phyloP scores from a whole-genome alignment of 2,113 vertebrate species.

The Calidris pugnax region DNA sequence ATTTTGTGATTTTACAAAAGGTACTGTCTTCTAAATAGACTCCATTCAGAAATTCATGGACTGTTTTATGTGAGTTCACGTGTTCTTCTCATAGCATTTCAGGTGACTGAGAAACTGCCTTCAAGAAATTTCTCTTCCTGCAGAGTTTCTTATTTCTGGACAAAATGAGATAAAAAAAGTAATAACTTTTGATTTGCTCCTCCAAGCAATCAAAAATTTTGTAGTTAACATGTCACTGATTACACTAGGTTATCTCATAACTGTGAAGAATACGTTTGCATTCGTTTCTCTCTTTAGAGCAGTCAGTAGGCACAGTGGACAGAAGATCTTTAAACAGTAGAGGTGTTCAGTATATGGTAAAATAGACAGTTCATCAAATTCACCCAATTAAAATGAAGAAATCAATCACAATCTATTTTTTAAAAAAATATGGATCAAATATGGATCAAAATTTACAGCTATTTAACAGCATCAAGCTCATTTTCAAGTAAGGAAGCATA shows the following conservation, averaged over 20 bases:
- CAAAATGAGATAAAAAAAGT: neutral
- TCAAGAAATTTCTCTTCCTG: neutral
- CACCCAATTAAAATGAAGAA: neutral
- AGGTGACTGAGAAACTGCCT: neutral
- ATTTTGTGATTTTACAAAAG: neutral
- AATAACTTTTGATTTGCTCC: neutral
- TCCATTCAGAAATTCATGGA: neutral
- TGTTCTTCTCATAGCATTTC: neutral
- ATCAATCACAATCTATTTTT: neutral
- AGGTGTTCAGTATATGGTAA: neutral
- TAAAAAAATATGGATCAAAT: neutral
- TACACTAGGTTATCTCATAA: neutral
- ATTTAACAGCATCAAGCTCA: neutral
- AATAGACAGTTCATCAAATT: neutral
- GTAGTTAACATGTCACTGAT: neutral
- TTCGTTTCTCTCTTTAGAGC: neutral
- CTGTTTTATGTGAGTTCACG: neutral
- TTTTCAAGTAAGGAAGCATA: neutral
- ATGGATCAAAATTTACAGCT: neutral
- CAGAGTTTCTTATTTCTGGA: neutral
- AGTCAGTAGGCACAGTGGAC: neutral
- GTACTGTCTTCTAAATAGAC: neutral
- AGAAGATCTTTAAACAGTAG: neutral
- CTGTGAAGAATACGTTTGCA: neutral
- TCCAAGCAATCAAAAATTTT: neutral